phyloP scores from a whole-genome alignment of 2,888 invertebrate species.

The Thereva unica region DNA sequence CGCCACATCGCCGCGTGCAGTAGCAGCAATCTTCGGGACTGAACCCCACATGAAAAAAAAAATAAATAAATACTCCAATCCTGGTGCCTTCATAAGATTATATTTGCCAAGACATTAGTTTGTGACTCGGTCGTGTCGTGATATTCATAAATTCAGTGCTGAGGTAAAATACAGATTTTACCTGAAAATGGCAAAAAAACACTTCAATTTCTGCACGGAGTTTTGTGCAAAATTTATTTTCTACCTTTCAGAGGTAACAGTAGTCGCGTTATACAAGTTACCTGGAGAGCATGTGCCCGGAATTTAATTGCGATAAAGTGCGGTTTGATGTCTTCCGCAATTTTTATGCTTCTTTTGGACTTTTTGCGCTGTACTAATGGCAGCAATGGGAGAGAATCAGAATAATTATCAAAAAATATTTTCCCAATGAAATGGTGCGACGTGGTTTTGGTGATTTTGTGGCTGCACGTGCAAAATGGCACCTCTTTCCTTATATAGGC shows the following conservation, averaged over 20 bases:
- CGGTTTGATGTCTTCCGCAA: conserved; percentile 33
- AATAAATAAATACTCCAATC: no score
- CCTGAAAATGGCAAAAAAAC: conserved; percentile 18
- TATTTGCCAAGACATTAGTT: conserved; percentile 21
- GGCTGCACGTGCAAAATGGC: no score
- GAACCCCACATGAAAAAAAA: no score
- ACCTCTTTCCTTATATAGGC: no score
- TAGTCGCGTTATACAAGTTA: conserved; percentile 20
- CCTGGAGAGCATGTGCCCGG: conserved; percentile 19
- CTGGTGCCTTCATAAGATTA: neutral
- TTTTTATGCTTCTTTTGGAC: neutral
- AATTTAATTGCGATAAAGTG: conserved; percentile 22
- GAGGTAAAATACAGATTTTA: conserved; percentile 23
- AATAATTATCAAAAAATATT: no score
- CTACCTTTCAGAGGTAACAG: conserved; percentile 9
- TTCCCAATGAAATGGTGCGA: no score
- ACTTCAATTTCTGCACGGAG: conserved; percentile 4
- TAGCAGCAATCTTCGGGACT: no score
- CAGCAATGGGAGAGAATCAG: no score
- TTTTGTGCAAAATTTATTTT: conserved; percentile 17
- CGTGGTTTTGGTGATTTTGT: no score
- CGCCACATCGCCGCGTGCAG: no score
- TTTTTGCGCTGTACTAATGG: no score
- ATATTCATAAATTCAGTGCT: conserved; percentile 19
- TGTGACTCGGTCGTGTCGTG: neutral